These are phyloP conservation scores for Spodoptera littoralis DNA, from an alignment of 2,888 invertebrate species.

Conservation along the genomic window DNA sequence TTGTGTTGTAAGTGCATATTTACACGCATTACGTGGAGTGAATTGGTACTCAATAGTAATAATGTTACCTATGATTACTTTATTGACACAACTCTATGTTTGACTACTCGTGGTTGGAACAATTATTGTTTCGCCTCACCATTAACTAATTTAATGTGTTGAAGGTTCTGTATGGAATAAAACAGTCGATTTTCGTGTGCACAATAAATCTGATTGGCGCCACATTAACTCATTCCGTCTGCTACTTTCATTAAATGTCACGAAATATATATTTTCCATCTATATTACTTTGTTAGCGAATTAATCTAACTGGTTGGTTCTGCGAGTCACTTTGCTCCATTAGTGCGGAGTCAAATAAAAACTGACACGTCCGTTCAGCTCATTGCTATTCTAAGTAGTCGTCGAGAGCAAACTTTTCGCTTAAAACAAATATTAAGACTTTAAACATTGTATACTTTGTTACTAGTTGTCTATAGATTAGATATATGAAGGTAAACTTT, in stretches of 20 bases:
- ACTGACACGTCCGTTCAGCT: conserved; percentile 65
- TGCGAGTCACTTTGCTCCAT: conserved; percentile 49
- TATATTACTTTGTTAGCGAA: conserved; percentile 32
- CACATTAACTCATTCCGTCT: conserved; percentile 28
- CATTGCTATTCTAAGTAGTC: conserved; percentile 55
- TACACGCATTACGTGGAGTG: conserved; percentile 28
- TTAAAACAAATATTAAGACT: conserved; percentile 59
- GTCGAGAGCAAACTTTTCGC: conserved; percentile 47
- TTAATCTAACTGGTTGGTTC: conserved; percentile 34
- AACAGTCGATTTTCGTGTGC: not conserved
- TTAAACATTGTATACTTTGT: conserved; percentile 5
- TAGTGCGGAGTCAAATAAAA: conserved; percentile 64
- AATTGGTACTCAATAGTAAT: conserved; percentile 9
- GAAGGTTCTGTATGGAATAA: not conserved
- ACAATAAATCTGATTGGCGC: conserved; percentile 17
- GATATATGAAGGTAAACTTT: conserved; percentile 21
- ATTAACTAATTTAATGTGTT: not conserved
- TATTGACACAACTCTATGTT: not conserved
- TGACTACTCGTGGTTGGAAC: not conserved
- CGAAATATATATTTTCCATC: conserved; percentile 23
- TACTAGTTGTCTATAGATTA: too few species aligned
- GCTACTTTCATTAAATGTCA: conserved; percentile 8
- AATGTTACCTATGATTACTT: conserved; percentile 15
- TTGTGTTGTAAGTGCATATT: conserved; percentile 38
- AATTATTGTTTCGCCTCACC: not conserved